Evolutionary conservation across 2,888 invertebrate genomes (phyloP).

Genomic region (Neoitamus cyanurus): DNA sequence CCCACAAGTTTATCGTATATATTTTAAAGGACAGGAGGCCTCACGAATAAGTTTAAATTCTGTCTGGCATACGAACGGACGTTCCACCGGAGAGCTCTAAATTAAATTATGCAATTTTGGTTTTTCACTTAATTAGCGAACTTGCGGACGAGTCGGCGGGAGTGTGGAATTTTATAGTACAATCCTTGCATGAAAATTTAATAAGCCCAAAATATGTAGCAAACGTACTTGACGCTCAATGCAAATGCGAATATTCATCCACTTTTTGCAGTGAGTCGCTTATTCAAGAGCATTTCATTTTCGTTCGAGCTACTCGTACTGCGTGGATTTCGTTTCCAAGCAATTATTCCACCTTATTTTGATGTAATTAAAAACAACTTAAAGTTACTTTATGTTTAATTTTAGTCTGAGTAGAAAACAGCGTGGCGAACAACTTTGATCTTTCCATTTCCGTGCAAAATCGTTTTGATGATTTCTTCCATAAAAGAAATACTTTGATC

Average conservation of each 20-base stretch:
- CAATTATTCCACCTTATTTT: neutral
- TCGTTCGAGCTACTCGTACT: neutral
- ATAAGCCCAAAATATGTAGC: neutral
- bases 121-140: neutral
- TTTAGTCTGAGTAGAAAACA: too few species aligned
- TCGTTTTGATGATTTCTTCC: too few species aligned
- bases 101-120: constrained; percentile 8
- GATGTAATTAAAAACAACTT: neutral
- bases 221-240: neutral
- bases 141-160: neutral
- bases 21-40: neutral
- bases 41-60: neutral
- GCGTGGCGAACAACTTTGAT: too few species aligned
- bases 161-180: neutral
- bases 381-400: too few species aligned
- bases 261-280: neutral
- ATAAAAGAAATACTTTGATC: too few species aligned
- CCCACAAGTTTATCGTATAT: neutral
- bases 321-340: neutral
- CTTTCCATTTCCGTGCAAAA: too few species aligned
- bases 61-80: neutral
- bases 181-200: neutral
- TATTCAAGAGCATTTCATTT: neutral
- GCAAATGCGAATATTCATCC: neutral
- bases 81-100: neutral